Conservation (phyloP, 2,113 vertebrate genomes). For the Phycodurus eques region DNA sequence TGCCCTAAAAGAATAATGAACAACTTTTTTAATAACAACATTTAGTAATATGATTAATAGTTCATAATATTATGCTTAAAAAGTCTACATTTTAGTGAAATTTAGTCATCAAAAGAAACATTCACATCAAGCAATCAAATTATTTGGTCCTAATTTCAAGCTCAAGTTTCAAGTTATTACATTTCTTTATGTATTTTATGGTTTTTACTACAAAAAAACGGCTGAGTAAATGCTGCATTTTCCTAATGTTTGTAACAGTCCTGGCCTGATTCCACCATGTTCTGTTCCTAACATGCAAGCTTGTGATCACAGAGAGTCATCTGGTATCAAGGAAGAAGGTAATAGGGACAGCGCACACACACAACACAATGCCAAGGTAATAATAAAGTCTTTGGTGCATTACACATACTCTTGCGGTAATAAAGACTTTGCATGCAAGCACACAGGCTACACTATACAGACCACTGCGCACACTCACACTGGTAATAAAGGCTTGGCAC, state of each 20-base stretch:
- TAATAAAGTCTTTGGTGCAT: slow-evolving; percentile 39
- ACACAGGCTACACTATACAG: slow-evolving; percentile 22
- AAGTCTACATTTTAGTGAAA: background rate
- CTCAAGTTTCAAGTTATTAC: background rate
- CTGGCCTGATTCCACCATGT: background rate
- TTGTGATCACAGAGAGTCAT: slow-evolving; percentile 30
- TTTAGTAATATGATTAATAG: background rate
- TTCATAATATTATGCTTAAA: background rate
- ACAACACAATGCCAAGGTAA: slow-evolving; percentile 32
- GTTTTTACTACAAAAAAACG: background rate
- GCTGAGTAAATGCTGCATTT: slow-evolving; percentile 6
- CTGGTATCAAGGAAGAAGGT: slow-evolving; percentile 22
- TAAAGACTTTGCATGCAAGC: slow-evolving; percentile 40
- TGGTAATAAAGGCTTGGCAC: slow-evolving; percentile 51
- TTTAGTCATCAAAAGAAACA: background rate
- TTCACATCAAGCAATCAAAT: background rate
- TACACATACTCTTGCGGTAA: slow-evolving; percentile 44
- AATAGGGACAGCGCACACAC: slow-evolving; percentile 18
- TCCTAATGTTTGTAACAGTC: slow-evolving; percentile 3
- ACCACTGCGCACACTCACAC: slow-evolving; percentile 43
- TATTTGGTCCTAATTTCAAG: background rate
- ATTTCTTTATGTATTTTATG: background rate
- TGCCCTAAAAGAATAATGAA: background rate
- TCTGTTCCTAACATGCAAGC: slow-evolving; percentile 26
- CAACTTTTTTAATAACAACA: background rate